Conservation (phyloP, 1,140 invertebrate species). For the Chrysopa pallens region DNA sequence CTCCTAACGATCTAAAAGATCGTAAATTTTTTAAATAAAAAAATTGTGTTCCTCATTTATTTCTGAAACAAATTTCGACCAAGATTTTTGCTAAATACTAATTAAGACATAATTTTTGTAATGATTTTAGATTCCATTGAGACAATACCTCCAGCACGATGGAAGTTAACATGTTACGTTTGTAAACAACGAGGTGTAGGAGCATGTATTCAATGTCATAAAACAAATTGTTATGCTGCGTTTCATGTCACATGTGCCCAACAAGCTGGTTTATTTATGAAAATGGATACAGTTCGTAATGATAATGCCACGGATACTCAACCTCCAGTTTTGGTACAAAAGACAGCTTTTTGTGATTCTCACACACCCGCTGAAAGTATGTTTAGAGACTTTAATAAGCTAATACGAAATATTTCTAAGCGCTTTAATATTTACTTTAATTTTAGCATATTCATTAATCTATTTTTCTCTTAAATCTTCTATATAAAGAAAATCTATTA, state of each 20-base stretch:
- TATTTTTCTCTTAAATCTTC: too few relatives aligned
- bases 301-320: slow-evolving; percentile 37
- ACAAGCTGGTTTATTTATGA: slow-evolving; percentile 88
- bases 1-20: too few relatives aligned
- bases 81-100: too few relatives aligned
- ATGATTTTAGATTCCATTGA: slow-evolving; percentile 62
- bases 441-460: too few relatives aligned
- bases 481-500: too few relatives aligned
- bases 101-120: not conserved
- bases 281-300: slow-evolving; percentile 81
- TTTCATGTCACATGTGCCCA: slow-evolving; percentile 99
- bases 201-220: slow-evolving; percentile 96
- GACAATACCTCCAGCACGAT: slow-evolving; percentile 85
- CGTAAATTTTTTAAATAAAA: too few relatives aligned
- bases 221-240: slow-evolving; percentile 88
- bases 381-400: too few relatives aligned
- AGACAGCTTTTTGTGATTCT: slow-evolving; percentile 89
- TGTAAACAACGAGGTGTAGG: slow-evolving; percentile 88
- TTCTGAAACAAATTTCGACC: too few relatives aligned
- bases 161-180: slow-evolving; percentile 90
- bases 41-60: too few relatives aligned
- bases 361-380: slow-evolving; percentile 71
- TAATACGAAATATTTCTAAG: too few relatives aligned
- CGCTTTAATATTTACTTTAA: too few relatives aligned
- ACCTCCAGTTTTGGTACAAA: slow-evolving; percentile 61